Conservation (phyloP, 2,888 invertebrate species). For the Spodoptera exigua region DNA sequence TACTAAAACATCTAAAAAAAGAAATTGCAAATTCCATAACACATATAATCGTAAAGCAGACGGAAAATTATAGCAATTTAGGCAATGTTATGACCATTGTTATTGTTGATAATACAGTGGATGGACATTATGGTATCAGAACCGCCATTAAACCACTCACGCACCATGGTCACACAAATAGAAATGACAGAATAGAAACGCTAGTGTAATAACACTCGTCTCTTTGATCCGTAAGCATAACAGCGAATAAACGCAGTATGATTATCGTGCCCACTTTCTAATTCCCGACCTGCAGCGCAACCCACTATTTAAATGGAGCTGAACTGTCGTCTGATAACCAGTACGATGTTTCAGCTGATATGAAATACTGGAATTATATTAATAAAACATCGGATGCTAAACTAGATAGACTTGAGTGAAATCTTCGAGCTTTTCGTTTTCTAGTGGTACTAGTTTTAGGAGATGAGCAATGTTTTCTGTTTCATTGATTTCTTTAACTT, state of each 20-base stretch:
- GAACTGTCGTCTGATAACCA: conserved; percentile 51
- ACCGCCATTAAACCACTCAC: conserved; percentile 5
- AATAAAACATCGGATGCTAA: conserved; percentile 6
- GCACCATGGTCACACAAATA: conserved; percentile 23
- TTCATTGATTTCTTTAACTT: too few species aligned
- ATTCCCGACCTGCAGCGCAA: conserved; percentile 53
- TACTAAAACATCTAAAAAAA: background rate
- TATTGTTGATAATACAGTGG: background rate
- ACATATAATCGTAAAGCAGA: background rate
- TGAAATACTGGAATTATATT: conserved; percentile 16
- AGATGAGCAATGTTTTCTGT: too few species aligned
- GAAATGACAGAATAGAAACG: conserved; percentile 58
- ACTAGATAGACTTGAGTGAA: conserved; percentile 5
- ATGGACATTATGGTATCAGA: background rate
- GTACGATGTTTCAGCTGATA: conserved; percentile 34
- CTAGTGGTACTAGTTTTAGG: too few species aligned
- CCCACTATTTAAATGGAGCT: conserved; percentile 60
- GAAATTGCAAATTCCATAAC: background rate
- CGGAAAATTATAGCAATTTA: background rate
- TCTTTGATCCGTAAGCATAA: conserved; percentile 54
- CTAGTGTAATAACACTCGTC: conserved; percentile 49
- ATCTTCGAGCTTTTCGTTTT: background rate
- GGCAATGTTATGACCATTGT: background rate
- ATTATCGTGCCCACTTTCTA: conserved; percentile 66
- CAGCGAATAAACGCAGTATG: conserved; percentile 43